phyloP scores from a whole-genome alignment of 2,797 vertebrate genomes.

The Alauda arvensis region DNA sequence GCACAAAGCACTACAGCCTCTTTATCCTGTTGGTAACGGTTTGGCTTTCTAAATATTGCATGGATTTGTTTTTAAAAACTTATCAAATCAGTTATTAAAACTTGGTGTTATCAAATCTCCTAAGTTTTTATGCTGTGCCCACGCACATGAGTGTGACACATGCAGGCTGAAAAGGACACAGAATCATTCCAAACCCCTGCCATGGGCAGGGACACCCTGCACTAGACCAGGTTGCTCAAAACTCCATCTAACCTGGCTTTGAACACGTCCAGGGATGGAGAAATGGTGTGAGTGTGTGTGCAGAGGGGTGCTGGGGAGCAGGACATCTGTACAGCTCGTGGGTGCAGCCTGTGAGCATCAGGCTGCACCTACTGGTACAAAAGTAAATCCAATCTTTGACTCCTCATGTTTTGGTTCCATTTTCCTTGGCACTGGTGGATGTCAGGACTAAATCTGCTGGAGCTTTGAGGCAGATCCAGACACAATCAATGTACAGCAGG shows the following conservation, averaged over 20 bases:
- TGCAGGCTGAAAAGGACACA: fast-evolving
- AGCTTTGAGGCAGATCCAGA: neutral
- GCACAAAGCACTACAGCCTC: neutral
- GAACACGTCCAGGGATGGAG: fast-evolving
- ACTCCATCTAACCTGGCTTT: neutral
- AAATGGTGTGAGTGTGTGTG: neutral
- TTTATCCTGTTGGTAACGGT: neutral
- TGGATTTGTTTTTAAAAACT: neutral
- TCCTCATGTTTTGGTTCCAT: neutral
- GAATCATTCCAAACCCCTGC: neutral
- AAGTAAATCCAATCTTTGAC: neutral
- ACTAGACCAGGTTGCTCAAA: neutral
- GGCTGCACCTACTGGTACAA: neutral
- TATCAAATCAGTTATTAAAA: neutral
- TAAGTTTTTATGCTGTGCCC: neutral
- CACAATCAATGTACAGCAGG: neutral
- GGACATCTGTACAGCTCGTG: fast-evolving
- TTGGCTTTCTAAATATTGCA: neutral
- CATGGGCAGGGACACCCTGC: neutral
- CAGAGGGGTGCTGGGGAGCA: neutral
- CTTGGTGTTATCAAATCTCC: neutral
- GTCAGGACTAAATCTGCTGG: neutral
- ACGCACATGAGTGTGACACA: fast-evolving
- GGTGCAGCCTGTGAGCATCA: fast-evolving
- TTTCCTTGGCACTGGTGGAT: neutral